Conservation (phyloP, 2,888 invertebrate genomes). For the Pachymerium ferrugineum region DNA sequence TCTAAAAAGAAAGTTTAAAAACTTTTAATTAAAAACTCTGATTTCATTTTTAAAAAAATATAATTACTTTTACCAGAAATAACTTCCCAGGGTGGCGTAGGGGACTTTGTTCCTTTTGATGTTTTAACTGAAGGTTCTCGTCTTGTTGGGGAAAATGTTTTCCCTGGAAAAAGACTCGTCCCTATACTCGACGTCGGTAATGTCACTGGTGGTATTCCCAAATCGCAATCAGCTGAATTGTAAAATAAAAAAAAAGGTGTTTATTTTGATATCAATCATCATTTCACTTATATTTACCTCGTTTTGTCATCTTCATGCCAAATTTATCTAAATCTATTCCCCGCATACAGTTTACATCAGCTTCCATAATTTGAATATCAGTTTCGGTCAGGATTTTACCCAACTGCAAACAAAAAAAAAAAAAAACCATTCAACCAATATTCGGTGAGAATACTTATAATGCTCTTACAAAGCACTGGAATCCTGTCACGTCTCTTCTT, state of each 20-base stretch:
- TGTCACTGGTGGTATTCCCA: background rate
- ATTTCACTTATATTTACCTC: slow-evolving; percentile 39
- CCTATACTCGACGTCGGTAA: background rate
- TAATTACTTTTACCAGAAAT: background rate
- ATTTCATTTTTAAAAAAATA: background rate
- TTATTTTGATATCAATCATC: too few relatives aligned
- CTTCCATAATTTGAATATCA: slow-evolving; percentile 61
- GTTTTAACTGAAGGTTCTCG: background rate
- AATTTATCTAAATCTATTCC: slow-evolving; percentile 56
- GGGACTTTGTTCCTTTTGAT: background rate
- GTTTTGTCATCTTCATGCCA: slow-evolving; percentile 58
- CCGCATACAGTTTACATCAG: slow-evolving; percentile 60
- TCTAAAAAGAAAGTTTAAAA: background rate
- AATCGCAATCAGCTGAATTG: background rate
- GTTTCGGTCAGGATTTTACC: slow-evolving; percentile 53
- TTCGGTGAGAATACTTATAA: background rate
- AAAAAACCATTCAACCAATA: background rate
- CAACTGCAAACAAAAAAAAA: slow-evolving; percentile 36
- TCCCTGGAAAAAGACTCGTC: background rate
- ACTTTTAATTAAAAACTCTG: background rate
- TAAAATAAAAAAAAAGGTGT: too few relatives aligned
- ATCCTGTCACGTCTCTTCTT: slow-evolving; percentile 56
- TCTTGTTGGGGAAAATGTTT: background rate
- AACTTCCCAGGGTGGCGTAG: background rate
- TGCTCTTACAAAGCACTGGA: slow-evolving; percentile 65